phyloP scores from a whole-genome alignment of 2,888 invertebrate species.

The Agriopis leucophaearia region DNA sequence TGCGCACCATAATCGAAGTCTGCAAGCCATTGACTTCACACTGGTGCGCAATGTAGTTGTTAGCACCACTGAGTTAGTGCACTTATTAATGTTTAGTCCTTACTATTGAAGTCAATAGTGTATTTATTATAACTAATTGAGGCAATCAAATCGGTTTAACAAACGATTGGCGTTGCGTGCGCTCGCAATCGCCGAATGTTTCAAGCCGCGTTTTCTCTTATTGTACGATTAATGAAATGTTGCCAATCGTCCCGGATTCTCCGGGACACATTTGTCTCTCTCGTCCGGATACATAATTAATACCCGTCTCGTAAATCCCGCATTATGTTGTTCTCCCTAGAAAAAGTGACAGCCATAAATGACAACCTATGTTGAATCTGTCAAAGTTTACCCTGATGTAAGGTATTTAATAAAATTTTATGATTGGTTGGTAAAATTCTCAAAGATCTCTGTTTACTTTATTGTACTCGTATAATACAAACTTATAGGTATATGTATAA shows the following conservation, averaged over 20 bases:
- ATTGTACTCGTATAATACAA: too few species aligned
- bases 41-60: too few species aligned
- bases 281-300: constrained; percentile 27
- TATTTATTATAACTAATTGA: constrained; percentile 48
- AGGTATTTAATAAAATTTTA: not conserved
- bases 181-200: constrained; percentile 26
- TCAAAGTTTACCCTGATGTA: not conserved
- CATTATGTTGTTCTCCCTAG: constrained; percentile 3
- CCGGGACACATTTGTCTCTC: constrained; percentile 25
- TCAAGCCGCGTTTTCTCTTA: constrained; percentile 24
- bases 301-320: constrained; percentile 32
- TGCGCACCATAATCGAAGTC: too few species aligned
- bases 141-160: constrained; percentile 59
- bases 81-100: too few species aligned
- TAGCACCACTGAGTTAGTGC: too few species aligned
- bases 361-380: not conserved
- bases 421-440: too few species aligned
- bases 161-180: constrained; percentile 50
- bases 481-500: too few species aligned
- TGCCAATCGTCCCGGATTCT: constrained; percentile 32
- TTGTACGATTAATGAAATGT: constrained; percentile 31
- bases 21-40: too few species aligned
- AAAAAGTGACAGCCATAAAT: constrained; percentile 14
- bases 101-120: too few species aligned
- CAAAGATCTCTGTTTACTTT: too few species aligned